phyloP scores from a whole-genome alignment of 2,113 vertebrate species.

The Perca flavescens region DNA sequence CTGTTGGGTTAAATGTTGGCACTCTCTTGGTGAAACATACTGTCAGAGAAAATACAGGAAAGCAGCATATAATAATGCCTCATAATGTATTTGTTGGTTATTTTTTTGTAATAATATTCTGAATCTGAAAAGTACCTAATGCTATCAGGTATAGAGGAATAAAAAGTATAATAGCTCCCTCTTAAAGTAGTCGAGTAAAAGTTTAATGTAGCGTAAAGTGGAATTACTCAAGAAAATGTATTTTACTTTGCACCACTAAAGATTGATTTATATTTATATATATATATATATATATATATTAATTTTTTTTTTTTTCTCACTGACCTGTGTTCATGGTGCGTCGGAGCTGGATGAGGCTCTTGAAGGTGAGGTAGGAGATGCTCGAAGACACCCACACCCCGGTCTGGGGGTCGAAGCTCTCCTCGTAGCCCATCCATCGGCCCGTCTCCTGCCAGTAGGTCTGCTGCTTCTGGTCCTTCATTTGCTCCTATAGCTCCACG shows the following conservation, averaged over 20 bases:
- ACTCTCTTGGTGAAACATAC: not conserved
- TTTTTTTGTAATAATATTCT: not conserved
- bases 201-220: not conserved
- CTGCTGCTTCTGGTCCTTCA: constrained; percentile 87
- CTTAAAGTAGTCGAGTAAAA: not conserved
- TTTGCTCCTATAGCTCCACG: constrained; percentile 85
- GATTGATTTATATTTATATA: not conserved
- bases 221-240: not conserved
- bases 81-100: not conserved
- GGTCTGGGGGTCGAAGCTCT: constrained; percentile 84
- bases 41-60: not conserved
- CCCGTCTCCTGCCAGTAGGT: constrained; percentile 89
- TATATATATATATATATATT: no score
- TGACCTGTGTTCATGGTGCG: constrained; percentile 87
- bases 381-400: constrained; percentile 88
- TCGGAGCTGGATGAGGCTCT: constrained; percentile 89
- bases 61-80: not conserved
- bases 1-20: not conserved
- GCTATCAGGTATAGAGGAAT: not conserved
- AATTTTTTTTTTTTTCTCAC: not conserved
- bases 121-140: not conserved
- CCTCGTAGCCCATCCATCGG: constrained; percentile 89
- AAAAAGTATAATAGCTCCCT: not conserved
- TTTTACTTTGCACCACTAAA: not conserved
- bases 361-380: constrained; percentile 92